phyloP scores from a whole-genome alignment of 2,113 vertebrate species.

The Neofelis nebulosa region DNA sequence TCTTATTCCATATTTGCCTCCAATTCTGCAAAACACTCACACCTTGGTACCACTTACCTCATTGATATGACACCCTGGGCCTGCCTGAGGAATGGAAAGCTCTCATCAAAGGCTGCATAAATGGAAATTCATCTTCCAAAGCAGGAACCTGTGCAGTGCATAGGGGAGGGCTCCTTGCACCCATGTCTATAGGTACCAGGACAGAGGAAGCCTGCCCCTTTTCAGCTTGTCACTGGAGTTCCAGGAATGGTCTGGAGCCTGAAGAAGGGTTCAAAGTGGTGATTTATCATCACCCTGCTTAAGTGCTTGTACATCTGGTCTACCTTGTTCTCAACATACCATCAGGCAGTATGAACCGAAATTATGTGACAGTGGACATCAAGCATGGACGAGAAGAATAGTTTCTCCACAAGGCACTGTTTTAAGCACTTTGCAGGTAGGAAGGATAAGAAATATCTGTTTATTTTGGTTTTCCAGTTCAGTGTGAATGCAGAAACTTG shows the following conservation, averaged over 20 bases:
- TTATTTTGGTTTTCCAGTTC: neutral
- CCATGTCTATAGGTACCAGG: rapidly evolving
- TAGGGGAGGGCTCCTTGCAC: rapidly evolving
- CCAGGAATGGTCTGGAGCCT: neutral
- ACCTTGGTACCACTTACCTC: neutral
- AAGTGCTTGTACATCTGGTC: neutral
- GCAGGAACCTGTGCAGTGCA: neutral
- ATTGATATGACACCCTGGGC: neutral
- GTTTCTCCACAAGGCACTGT: neutral
- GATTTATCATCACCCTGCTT: neutral
- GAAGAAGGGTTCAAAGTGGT: neutral
- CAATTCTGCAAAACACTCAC: neutral
- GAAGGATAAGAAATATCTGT: neutral
- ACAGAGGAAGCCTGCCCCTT: neutral
- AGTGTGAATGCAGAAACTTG: neutral
- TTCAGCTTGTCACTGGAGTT: neutral
- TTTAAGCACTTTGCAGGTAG: neutral
- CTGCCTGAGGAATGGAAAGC: neutral
- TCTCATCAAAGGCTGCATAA: neutral
- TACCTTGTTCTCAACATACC: neutral
- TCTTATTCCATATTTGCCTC: neutral
- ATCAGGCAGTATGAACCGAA: neutral
- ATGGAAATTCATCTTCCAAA: no score
- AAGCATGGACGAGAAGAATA: neutral
- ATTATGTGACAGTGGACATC: neutral